Conservation (phyloP, 2,113 vertebrate genomes). For the Oreotrochilus melanogaster region DNA sequence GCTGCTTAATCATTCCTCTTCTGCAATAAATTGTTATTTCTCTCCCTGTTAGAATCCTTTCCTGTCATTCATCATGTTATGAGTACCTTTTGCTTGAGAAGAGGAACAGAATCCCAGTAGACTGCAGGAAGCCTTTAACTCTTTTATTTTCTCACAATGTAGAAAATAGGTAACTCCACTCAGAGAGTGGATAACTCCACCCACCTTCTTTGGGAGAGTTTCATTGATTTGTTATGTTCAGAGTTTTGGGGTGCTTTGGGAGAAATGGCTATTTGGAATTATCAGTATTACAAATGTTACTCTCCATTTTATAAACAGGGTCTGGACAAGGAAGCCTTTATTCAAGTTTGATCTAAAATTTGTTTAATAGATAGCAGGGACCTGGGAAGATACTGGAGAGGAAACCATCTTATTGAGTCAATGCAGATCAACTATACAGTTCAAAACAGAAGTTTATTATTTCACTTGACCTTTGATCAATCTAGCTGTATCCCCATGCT, state of each 20-base stretch:
- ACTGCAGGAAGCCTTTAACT: neutral
- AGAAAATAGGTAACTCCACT: neutral
- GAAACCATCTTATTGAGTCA: neutral
- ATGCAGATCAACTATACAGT: neutral
- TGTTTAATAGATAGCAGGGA: neutral
- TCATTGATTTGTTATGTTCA: neutral
- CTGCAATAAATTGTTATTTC: slow-evolving; percentile 47
- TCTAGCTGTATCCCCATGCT: neutral
- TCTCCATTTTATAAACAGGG: neutral
- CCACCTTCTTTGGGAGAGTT: neutral
- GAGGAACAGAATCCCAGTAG: slow-evolving; percentile 5
- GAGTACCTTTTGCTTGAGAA: slow-evolving; percentile 8
- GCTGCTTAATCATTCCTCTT: slow-evolving; percentile 15
- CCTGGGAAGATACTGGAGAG: neutral
- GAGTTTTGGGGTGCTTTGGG: neutral
- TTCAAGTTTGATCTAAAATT: neutral
- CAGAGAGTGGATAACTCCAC: neutral
- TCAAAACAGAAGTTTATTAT: neutral
- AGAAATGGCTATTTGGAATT: neutral
- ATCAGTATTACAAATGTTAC: neutral
- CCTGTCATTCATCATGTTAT: slow-evolving; percentile 44
- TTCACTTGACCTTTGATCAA: neutral
- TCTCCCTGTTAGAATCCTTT: slow-evolving; percentile 34
- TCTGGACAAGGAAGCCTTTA: neutral
- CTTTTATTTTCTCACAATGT: neutral